phyloP scores from a whole-genome alignment of 2,797 vertebrate species.

The Phoeniculus purpureus region DNA sequence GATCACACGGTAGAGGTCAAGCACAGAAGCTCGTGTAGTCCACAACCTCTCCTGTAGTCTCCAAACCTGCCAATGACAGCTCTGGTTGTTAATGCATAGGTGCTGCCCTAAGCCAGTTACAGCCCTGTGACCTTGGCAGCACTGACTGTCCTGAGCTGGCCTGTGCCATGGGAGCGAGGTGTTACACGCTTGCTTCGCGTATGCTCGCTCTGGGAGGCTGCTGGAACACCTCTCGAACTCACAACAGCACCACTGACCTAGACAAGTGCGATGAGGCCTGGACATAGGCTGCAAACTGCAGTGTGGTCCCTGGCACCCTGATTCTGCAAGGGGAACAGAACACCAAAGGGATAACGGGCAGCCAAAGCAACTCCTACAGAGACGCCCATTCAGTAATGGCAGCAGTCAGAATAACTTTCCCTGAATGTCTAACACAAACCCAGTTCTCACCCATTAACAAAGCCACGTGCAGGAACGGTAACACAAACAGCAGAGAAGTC shows the following conservation, averaged over 20 bases:
- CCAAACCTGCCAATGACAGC: background rate
- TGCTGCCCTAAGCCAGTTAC: background rate
- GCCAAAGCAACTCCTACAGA: background rate
- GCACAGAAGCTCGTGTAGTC: too few species aligned
- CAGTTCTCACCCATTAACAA: background rate
- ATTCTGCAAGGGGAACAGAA: background rate
- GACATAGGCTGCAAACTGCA: background rate
- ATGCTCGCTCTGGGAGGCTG: background rate
- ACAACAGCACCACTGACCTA: background rate
- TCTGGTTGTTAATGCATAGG: background rate
- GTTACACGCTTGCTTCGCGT: background rate
- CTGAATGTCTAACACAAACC: background rate
- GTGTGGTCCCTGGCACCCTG: background rate
- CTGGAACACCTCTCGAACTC: background rate
- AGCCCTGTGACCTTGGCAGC: background rate
- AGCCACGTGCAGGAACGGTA: background rate
- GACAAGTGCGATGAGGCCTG: background rate
- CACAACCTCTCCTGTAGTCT: background rate
- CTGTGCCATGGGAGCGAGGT: background rate
- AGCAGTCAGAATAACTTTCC: background rate
- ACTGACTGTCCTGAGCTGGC: background rate
- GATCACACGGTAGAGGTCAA: background rate
- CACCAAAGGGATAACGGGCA: background rate
- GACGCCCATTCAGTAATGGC: accelerated
- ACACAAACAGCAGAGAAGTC: background rate